Base-by-base conservation (phyloP, 2,797 vertebrate species). In the Gadopsis bispinosus region DNA sequence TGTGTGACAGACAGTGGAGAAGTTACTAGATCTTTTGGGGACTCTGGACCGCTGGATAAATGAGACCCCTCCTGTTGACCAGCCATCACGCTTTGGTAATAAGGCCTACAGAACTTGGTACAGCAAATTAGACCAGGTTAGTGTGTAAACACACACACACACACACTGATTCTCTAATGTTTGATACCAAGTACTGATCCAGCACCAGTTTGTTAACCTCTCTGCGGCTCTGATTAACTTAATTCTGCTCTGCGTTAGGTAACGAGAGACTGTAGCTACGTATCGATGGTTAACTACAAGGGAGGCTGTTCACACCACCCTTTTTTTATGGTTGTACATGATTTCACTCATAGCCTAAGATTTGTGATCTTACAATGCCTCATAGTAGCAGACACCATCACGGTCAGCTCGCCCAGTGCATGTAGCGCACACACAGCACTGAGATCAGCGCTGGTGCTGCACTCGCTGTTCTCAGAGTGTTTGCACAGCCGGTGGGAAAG, bases 61-160 rank as follows among this genome's bases (percentile, higher is more conserved):
- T 31, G 98, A 99, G 93, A 99, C 96, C 0, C 98, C 98, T 0
- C 98, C 98, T 0, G 92, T 97, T 47, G 97, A 99, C 93, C 98
- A 99, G 87, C 98, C 98, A 0, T 98, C 97, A 19, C 96, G 98
- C n/a, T 99, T 99, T 53, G 98, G 98, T 59, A 99, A 99, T 92
- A 99, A 99, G 88, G 98, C 98, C 78, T 99, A 95, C 90, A 97
- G 98, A 92, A 97, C 94, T 80, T 99, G 98, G 98, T 99, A 96
- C 0, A 77, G 91, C 90, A 98, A 95, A 87, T 94, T 99, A 0
- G 97, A 99, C 39, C 94, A 98, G 97, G 98, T 95, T 3, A 16
- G 89, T 70, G n/a, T 16, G 16, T 26, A 53, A 43, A 41, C 12
- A 17, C 22, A 31, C 22, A 39, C 69, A 54, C 55, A 16, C 26